Conservation (phyloP, 2,113 vertebrate genomes). For the Ptyas mucosa region DNA sequence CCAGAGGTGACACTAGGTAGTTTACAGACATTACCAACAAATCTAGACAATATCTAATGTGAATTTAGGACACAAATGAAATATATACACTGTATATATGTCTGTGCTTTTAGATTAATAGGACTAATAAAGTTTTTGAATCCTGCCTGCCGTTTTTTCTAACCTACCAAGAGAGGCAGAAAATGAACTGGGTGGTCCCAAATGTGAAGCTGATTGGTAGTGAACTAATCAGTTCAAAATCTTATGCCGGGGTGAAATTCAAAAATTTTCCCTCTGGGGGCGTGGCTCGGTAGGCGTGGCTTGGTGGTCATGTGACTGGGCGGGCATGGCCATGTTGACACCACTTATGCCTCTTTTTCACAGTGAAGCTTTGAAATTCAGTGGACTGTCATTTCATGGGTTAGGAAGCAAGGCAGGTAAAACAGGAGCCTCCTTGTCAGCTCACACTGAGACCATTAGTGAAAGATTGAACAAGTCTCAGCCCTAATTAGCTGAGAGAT, state of each 20-base stretch:
- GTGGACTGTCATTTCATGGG: background rate
- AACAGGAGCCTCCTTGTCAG: background rate
- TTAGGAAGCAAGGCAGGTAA: background rate
- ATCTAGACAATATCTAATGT: background rate
- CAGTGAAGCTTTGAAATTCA: background rate
- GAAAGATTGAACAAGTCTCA: background rate
- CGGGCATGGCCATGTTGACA: too few species aligned
- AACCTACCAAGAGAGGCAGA: background rate
- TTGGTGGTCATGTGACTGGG: too few species aligned
- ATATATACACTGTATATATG: background rate
- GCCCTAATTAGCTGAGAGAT: background rate
- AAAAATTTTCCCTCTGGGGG: too few species aligned
- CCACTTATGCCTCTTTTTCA: background rate
- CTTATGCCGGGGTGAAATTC: background rate
- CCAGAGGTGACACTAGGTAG: background rate
- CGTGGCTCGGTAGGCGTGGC: too few species aligned
- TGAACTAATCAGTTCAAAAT: background rate
- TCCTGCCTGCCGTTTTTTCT: background rate
- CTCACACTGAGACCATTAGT: background rate
- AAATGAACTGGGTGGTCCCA: background rate
- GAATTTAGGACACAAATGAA: background rate
- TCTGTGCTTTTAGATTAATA: background rate
- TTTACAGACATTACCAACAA: background rate
- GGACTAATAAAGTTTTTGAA: background rate
- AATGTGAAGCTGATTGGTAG: background rate